phyloP scores from a whole-genome alignment of 2,113 vertebrate species.

The Oreochromis tanganicae region DNA sequence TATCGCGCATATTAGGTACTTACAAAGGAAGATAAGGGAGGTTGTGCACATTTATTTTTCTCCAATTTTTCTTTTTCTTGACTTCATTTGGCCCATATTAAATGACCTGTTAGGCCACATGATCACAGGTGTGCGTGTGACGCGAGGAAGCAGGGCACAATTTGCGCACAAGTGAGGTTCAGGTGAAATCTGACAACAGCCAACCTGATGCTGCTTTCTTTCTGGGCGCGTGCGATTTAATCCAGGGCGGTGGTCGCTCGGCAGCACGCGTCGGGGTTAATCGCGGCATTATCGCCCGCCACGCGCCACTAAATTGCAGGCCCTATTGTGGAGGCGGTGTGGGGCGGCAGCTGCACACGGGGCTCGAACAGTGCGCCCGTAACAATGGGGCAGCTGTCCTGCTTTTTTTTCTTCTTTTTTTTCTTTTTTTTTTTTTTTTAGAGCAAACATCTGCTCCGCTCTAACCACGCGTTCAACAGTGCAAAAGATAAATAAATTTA shows the following conservation, averaged over 20 bases:
- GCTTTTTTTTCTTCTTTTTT: not conserved
- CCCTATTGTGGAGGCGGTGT: slow-evolving; percentile 65
- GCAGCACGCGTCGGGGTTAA: slow-evolving; percentile 77
- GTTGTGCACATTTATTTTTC: not conserved
- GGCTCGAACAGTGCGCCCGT: slow-evolving; percentile 60
- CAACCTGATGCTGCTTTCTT: not conserved
- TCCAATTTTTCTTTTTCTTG: not conserved
- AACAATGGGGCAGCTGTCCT: slow-evolving; percentile 80
- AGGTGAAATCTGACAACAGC: slow-evolving; percentile 22
- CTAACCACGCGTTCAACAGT: slow-evolving; percentile 60
- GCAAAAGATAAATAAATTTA: not conserved
- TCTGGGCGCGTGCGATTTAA: slow-evolving; percentile 55
- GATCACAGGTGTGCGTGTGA: not conserved
- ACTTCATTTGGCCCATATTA: not conserved
- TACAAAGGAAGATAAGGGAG: not conserved
- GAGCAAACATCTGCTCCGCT: slow-evolving; percentile 73
- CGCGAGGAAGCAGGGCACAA: not conserved
- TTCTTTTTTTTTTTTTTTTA: slow-evolving; percentile 48
- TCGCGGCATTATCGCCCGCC: slow-evolving; percentile 77
- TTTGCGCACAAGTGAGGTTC: not conserved
- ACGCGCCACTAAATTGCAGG: slow-evolving; percentile 75
- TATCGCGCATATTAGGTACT: not conserved
- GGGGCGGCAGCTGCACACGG: slow-evolving; percentile 75
- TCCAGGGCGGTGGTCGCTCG: slow-evolving; percentile 62
- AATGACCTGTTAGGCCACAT: not conserved